Evolutionary conservation across 2,888 invertebrate genomes (phyloP).

Genomic region (Drosophila infuscata): DNA sequence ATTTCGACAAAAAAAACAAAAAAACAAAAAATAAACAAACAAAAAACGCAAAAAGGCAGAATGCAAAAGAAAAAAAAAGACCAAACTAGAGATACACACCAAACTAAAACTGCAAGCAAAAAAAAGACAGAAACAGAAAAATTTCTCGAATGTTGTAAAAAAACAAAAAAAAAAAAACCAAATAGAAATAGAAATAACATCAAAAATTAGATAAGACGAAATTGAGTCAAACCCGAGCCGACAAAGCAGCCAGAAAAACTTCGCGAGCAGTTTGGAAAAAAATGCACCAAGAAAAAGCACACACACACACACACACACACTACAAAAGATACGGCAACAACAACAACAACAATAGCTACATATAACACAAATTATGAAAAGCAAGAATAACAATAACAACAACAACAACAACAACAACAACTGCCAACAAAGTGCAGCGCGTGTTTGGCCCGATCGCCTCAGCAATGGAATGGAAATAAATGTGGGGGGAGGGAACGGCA

Average conservation of each 20-base stretch:
- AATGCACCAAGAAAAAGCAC: conserved; percentile 36
- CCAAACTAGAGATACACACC: conserved; percentile 26
- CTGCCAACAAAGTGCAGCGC: conserved; percentile 66
- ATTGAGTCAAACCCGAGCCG: conserved; percentile 72
- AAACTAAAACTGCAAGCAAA: conserved; percentile 34
- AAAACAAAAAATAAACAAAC: conserved; percentile 76
- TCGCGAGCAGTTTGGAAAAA: conserved; percentile 56
- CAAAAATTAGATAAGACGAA: conserved; percentile 78
- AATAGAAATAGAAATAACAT: conserved; percentile 31
- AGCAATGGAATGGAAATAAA: conserved; percentile 26
- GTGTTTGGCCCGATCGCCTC: conserved; percentile 68
- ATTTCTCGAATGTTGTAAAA: conserved; percentile 39
- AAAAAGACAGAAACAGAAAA: conserved; percentile 24
- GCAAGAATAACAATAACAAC: conserved; percentile 11
- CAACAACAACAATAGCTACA: conserved; percentile 18
- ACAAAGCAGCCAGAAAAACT: conserved; percentile 70
- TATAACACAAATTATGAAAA: conserved; percentile 57
- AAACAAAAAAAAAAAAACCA: neutral
- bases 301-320: conserved; percentile 23
- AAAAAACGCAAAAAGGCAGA: conserved; percentile 56
- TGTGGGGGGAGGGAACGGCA: neutral
- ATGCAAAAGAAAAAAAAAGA: conserved; percentile 27
- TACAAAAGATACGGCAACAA: conserved; percentile 12
- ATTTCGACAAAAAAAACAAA: conserved; percentile 83
- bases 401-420: conserved; percentile 9